Evolutionary conservation across 1,140 invertebrate genomes (phyloP), one percentile per base, ranked within the genome.

Genomic region (Zophobas atratus): DNA sequence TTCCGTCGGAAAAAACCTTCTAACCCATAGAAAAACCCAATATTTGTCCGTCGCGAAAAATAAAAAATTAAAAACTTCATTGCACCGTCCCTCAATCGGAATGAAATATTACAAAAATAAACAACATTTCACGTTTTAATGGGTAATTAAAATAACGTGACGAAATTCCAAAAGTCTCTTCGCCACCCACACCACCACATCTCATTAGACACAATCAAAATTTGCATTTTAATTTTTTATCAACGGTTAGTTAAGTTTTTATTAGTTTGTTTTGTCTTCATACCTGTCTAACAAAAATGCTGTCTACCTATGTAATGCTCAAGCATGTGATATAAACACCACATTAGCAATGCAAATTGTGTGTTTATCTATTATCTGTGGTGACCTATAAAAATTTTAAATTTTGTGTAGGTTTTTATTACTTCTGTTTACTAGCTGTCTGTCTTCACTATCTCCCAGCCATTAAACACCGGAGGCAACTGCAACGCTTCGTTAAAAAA

Each of bases 321-420:
- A 39, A 38, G 3, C 33, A 3, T 46, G 43, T 8, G 43, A 46
- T 46, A 46, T 46, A 46, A 46, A 46, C 33, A 60, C 56, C 33
- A 20, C 55, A 60, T 60, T 60, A 60, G 8, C 56, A 60, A 60
- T 60, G 56, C 56, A 60, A 60, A 60, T 60, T 32, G 38, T 39
- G 34, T 36, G 20, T 60, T 57, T 60, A 60, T 60, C 56, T 57
- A 60, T 60, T 60, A 36, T 60, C 56, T 60, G 20, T 38, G 56
- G 33, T 38, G 56, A 60, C 56, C 56, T n/a, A 39, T n/a, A 60
- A 60, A 60, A 60, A 60, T 60, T 36, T 57, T 2, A 57, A 57
- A 57, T 33, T 57, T 57, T 60, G 56, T 60, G 56, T 60, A 60
- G 56, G 56, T 35, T 60, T 60, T 60, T 38, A 60, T 60, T 36